Evolutionary conservation across 2,888 invertebrate genomes (phyloP).

Genomic region (Ichneumoninae sp.): DNA sequence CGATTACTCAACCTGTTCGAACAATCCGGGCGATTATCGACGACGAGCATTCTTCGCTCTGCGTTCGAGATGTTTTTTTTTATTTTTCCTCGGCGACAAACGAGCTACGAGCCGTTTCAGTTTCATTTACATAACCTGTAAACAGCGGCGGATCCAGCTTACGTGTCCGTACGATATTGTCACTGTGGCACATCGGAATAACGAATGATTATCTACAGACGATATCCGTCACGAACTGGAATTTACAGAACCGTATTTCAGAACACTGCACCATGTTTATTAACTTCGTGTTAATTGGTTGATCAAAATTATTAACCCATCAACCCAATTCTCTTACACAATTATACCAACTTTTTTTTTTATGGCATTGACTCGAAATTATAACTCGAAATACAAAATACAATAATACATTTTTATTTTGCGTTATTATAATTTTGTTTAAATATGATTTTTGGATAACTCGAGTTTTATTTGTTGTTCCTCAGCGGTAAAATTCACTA

Average conservation of each 20-base stretch:
- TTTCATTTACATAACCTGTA: slow-evolving; percentile 63
- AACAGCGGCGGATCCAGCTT: slow-evolving; percentile 39
- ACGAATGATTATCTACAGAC: background rate
- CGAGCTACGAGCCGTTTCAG: background rate
- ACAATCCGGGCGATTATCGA: background rate
- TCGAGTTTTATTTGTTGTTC: no score
- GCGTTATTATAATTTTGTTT: no score
- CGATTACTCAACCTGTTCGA: background rate
- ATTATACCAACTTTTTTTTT: background rate
- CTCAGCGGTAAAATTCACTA: no score
- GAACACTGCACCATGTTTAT: background rate
- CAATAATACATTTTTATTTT: no score
- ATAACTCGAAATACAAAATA: no score
- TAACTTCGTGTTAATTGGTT: background rate
- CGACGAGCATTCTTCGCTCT: background rate
- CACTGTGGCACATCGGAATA: background rate
- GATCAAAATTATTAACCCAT: background rate
- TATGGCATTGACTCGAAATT: no score
- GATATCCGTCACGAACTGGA: background rate
- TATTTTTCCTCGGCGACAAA: background rate
- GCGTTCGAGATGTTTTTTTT: background rate
- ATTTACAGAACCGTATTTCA: background rate
- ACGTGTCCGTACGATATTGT: slow-evolving; percentile 57
- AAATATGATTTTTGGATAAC: no score
- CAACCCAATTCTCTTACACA: background rate